phyloP scores from a whole-genome alignment of 2,113 vertebrate genomes.

The Paradisaea rubra region DNA sequence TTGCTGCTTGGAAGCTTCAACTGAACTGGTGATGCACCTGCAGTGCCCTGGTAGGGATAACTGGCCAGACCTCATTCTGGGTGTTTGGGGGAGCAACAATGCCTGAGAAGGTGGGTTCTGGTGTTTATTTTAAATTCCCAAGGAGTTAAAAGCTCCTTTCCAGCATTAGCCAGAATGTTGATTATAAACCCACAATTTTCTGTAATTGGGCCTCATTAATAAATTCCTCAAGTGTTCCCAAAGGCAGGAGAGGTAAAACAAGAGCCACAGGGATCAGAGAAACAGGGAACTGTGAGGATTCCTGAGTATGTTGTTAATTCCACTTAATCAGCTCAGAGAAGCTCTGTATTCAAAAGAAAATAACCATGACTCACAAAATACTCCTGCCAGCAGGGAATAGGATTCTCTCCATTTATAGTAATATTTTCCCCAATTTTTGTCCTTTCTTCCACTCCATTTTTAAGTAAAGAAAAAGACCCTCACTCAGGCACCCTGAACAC shows the following conservation, averaged over 20 bases:
- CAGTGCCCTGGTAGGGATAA: neutral
- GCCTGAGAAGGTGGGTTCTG: neutral
- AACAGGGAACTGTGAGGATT: conserved; percentile 51
- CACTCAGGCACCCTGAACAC: neutral
- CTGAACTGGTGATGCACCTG: neutral
- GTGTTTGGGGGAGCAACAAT: neutral
- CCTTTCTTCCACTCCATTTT: neutral
- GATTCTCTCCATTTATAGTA: conserved; percentile 45
- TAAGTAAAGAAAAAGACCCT: neutral
- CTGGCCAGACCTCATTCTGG: neutral
- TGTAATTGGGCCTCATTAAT: conserved; percentile 74
- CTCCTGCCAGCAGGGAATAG: neutral
- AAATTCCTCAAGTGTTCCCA: conserved; percentile 68
- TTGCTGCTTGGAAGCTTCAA: neutral
- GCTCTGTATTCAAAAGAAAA: conserved; percentile 36
- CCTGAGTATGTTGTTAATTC: conserved; percentile 59
- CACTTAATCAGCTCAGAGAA: conserved; percentile 66
- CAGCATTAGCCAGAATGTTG: conserved; percentile 20
- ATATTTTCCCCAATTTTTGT: neutral
- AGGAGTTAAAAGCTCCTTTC: conserved; percentile 7
- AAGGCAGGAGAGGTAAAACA: conserved; percentile 58
- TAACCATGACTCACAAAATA: conserved; percentile 34
- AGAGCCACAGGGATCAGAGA: conserved; percentile 54
- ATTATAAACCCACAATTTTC: conserved; percentile 57
- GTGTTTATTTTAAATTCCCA: neutral